Evolutionary conservation across 1,140 invertebrate genomes (phyloP).

Genomic region (Habropoda laboriosa): DNA sequence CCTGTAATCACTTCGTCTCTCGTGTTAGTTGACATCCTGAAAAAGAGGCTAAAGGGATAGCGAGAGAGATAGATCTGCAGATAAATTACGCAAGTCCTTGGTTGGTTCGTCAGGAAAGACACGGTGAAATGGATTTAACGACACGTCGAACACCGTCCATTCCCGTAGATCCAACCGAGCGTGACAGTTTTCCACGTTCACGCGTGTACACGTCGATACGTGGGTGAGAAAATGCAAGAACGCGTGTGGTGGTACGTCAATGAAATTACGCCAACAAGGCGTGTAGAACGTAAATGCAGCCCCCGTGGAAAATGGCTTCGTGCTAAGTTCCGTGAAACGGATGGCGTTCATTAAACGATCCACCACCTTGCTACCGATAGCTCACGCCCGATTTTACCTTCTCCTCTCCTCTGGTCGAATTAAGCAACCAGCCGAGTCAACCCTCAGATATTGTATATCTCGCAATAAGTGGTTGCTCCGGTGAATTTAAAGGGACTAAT

Average conservation of each 20-base stretch:
- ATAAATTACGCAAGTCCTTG: constrained; percentile 21
- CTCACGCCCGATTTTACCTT: neutral
- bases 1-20: neutral
- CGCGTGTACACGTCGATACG: neutral
- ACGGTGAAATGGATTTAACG: constrained; percentile 25
- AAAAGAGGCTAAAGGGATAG: neutral
- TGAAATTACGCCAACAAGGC: neutral
- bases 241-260: neutral
- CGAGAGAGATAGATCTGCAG: no score
- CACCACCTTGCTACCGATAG: neutral
- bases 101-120: neutral
- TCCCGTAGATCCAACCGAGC: constrained; percentile 11
- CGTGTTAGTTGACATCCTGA: neutral
- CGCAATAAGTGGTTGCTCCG: no score
- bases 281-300: neutral
- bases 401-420: neutral
- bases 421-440: neutral
- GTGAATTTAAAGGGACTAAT: neutral
- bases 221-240: constrained; percentile 1
- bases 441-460: neutral
- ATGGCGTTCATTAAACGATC: constrained; percentile 41
- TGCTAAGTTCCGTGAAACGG: constrained; percentile 22
- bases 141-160: constrained; percentile 25
- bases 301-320: neutral
- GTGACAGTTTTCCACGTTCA: constrained; percentile 31